Conservation (phyloP, 92 coral and sea anemone genomes). For the Zoanthus sansibaricus region DNA sequence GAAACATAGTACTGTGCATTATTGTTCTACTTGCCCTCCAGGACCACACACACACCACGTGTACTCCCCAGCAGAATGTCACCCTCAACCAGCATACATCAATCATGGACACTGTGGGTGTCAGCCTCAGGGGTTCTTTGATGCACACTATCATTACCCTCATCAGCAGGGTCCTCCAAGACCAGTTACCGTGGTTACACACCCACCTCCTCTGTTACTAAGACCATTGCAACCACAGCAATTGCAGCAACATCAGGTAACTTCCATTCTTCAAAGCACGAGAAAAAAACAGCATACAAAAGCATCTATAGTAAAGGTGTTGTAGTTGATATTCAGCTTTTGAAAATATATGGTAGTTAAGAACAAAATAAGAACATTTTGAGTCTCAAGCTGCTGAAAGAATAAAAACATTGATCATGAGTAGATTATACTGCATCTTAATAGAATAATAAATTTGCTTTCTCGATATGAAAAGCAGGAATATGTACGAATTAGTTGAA, state of each 20-base stretch:
- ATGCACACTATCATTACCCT: slow-evolving; percentile 85
- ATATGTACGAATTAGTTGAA: too few relatives aligned
- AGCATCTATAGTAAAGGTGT: too few relatives aligned
- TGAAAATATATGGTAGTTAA: too few relatives aligned
- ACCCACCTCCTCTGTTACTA: slow-evolving; percentile 84
- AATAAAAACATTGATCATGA: too few relatives aligned
- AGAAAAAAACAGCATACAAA: too few relatives aligned
- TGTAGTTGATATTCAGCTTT: too few relatives aligned
- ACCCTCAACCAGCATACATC: slow-evolving; percentile 78
- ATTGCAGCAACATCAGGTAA: slow-evolving; percentile 88
- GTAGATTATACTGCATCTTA: too few relatives aligned
- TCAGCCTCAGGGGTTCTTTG: slow-evolving; percentile 77
- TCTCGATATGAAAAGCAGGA: too few relatives aligned
- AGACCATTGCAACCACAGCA: slow-evolving; percentile 92
- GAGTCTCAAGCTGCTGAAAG: too few relatives aligned
- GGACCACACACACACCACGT: slow-evolving; percentile 88
- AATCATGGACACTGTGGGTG: slow-evolving; percentile 92
- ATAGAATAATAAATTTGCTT: too few relatives aligned
- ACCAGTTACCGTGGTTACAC: slow-evolving; percentile 79
- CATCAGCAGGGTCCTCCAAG: slow-evolving; percentile 80
- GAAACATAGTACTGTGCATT: slow-evolving; percentile 76
- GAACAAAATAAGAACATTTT: too few relatives aligned
- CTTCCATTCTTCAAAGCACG: neutral
- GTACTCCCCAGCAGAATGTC: slow-evolving; percentile 84
- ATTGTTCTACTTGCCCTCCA: slow-evolving; percentile 86